Evolutionary conservation across 1,140 invertebrate species (phyloP).

Genomic region (Andricus grossulariae): DNA sequence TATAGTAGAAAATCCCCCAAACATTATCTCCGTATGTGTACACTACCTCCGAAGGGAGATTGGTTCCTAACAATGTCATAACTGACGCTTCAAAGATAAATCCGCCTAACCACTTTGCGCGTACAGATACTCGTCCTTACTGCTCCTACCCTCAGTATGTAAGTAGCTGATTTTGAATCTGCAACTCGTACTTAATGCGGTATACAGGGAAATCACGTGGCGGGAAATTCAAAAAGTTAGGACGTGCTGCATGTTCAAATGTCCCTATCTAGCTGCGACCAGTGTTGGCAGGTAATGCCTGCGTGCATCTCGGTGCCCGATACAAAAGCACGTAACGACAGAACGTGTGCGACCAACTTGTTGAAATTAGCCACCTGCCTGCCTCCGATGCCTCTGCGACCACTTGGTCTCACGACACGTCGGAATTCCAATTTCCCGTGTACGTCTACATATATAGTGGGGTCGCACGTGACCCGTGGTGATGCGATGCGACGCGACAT

Average conservation of each 20-base stretch:
- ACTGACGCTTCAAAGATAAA: too few relatives aligned
- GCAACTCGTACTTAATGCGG: constrained; percentile 20
- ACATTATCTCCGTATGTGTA: too few relatives aligned
- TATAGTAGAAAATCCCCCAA: too few relatives aligned
- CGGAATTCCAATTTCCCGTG: constrained; percentile 28
- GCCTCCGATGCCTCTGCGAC: constrained; percentile 22
- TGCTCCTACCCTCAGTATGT: neutral
- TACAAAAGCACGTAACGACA: constrained; percentile 29
- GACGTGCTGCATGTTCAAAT: constrained; percentile 21
- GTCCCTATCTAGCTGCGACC: constrained; percentile 19
- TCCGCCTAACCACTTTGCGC: too few relatives aligned
- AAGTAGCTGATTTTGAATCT: neutral
- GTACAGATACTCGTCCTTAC: too few relatives aligned
- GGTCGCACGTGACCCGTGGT: constrained; percentile 17
- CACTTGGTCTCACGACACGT: constrained; percentile 30
- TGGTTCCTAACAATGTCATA: too few relatives aligned
- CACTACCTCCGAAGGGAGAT: too few relatives aligned
- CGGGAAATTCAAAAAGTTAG: constrained; percentile 26
- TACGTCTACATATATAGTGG: constrained; percentile 12
- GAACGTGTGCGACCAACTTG: constrained; percentile 28
- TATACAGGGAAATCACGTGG: constrained; percentile 24
- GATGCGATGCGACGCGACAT: neutral
- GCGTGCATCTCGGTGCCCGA: neutral
- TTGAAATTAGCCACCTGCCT: constrained; percentile 30
- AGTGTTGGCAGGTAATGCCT: neutral